Conservation (phyloP, 2,888 invertebrate species). For the Enchytraeus crypticus region DNA sequence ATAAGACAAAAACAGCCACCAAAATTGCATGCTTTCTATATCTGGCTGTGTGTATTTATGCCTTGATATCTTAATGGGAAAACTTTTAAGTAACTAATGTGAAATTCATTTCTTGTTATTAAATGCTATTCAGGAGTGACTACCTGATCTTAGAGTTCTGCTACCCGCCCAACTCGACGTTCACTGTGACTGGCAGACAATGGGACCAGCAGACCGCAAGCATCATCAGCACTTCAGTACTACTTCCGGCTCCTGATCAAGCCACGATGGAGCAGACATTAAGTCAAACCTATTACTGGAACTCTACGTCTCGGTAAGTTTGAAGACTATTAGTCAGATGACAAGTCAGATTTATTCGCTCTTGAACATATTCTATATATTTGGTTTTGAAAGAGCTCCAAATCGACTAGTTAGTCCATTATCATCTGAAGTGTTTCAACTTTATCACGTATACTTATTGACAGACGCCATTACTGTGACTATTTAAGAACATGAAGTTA, state of each 20-base stretch:
- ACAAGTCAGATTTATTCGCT: too few relatives aligned
- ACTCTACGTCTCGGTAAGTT: neutral
- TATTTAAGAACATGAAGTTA: too few relatives aligned
- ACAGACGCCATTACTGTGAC: too few relatives aligned
- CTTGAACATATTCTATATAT: too few relatives aligned
- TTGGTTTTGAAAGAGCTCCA: too few relatives aligned
- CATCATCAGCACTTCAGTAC: neutral
- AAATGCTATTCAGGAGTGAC: neutral
- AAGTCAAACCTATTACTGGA: neutral
- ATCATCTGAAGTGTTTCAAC: too few relatives aligned
- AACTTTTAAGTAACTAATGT: neutral
- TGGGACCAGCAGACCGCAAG: neutral
- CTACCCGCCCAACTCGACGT: neutral
- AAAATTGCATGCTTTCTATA: neutral
- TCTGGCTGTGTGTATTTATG: neutral
- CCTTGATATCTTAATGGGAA: neutral
- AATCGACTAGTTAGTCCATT: too few relatives aligned
- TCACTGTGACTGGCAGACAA: neutral
- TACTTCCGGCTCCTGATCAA: neutral
- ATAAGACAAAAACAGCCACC: neutral
- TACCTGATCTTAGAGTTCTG: neutral
- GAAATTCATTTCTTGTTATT: neutral
- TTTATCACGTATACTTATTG: too few relatives aligned
- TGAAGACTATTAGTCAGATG: too few relatives aligned
- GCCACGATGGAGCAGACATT: neutral